A percentile compares a stretch with the other conserved stretches of the same genome.
These are phyloP conservation scores for Onychostoma macrolepis DNA, from an alignment of 2,113 vertebrate species.

Conservation along the genomic window DNA sequence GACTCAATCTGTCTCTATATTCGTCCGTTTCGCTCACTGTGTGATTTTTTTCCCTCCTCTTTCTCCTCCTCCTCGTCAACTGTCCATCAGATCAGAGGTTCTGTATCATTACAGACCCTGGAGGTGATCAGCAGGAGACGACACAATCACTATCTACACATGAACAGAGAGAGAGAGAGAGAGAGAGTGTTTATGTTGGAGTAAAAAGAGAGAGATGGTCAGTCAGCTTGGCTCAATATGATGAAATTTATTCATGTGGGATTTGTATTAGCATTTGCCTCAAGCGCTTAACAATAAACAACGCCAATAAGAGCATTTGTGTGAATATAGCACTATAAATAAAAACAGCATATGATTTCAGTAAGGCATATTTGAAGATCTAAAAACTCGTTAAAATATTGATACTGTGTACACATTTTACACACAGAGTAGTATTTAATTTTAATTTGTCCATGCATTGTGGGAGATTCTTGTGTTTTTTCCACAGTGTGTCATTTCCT, in stretches of 20 bases:
- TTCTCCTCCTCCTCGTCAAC: conserved; percentile 67
- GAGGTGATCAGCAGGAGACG: conserved; percentile 19
- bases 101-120: conserved; percentile 43
- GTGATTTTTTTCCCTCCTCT: conserved; percentile 53
- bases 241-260: conserved; percentile 38
- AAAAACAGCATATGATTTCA: conserved; percentile 14
- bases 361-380: not conserved
- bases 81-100: conserved; percentile 62
- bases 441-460: not conserved
- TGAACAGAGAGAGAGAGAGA: not conserved
- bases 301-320: conserved; percentile 17
- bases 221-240: conserved; percentile 30
- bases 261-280: conserved; percentile 30
- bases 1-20: conserved; percentile 43
- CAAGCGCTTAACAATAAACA: conserved; percentile 37
- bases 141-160: conserved; percentile 20
- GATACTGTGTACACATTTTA: not conserved
- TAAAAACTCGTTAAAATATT: not conserved
- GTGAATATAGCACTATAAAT: not conserved
- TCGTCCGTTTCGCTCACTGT: conserved; percentile 42
- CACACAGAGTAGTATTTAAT: not conserved
- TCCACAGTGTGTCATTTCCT: too few species aligned
- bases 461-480: not conserved
- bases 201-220: conserved; percentile 14
- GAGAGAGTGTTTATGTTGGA: not conserved